Evolutionary conservation across 92 coral and sea anemone species (phyloP).

Genomic region (Pocillopora meandrina): DNA sequence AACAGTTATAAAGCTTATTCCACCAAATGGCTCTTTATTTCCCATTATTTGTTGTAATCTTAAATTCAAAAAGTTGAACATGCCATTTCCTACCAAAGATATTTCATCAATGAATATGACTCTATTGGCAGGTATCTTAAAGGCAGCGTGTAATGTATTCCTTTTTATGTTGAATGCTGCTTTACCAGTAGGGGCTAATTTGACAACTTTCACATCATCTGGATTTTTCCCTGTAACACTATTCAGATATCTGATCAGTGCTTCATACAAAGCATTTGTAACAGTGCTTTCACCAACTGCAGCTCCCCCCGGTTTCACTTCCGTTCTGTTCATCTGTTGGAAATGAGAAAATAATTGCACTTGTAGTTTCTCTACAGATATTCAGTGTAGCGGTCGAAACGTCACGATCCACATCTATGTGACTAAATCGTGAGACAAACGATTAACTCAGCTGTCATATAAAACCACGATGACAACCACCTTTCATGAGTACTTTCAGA

Average conservation of each 20-base stretch:
- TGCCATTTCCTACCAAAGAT: conserved; percentile 61
- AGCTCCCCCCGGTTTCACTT: no score
- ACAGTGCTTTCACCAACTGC: conserved; percentile 65
- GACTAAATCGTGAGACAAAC: no score
- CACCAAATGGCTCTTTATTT: conserved; percentile 50
- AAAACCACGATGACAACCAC: no score
- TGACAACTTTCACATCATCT: conserved; percentile 60
- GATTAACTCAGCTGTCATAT: no score
- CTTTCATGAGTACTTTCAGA: no score
- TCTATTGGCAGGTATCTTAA: conserved; percentile 56
- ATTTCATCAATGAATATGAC: conserved; percentile 60
- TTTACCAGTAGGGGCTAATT: conserved; percentile 62
- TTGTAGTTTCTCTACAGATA: no score
- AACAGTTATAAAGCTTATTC: conserved; percentile 55
- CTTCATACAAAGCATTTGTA: conserved; percentile 66
- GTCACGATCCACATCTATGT: no score
- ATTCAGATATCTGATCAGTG: conserved; percentile 55
- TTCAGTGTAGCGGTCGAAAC: no score
- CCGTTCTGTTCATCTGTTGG: no score
- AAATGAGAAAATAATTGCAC: no score
- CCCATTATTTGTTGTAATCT: conserved; percentile 59
- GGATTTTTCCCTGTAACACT: conserved; percentile 50
- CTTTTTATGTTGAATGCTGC: conserved; percentile 60
- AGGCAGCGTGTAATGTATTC: conserved; percentile 44
- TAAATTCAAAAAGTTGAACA: conserved; percentile 54